Percentiles rank a stretch among this genome's conserved stretches.
These are phyloP conservation scores for Crambe crambe DNA, from an alignment of 37 sponge, comb jelly and placozoan genomes.

Conservation along the genomic window DNA sequence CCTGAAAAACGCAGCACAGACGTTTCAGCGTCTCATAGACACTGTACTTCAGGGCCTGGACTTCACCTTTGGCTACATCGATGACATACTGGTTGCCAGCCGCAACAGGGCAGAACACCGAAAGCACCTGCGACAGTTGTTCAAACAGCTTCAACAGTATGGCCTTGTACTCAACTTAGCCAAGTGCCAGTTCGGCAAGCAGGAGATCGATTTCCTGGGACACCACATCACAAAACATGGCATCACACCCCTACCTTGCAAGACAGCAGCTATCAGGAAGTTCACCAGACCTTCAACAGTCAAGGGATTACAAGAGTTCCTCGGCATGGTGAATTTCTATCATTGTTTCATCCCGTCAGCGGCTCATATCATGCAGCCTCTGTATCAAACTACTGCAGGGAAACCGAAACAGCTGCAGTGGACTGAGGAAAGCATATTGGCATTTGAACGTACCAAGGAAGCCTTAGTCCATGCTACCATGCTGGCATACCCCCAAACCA, in stretches of 20 bases:
- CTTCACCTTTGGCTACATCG: slow-evolving; percentile 24
- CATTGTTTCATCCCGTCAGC: neutral
- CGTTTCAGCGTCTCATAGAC: neutral
- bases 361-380: neutral
- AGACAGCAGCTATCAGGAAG: neutral
- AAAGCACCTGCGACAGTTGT: neutral
- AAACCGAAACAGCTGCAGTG: slow-evolving; percentile 12
- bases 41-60: neutral
- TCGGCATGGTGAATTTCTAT: slow-evolving; percentile 33
- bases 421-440: neutral
- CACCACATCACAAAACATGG: neutral
- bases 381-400: neutral
- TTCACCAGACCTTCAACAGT: neutral
- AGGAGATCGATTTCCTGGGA: neutral
- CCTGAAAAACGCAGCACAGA: no score
- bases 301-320: neutral
- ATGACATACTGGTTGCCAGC: slow-evolving; percentile 55
- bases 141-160: neutral
- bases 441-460: neutral
- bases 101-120: slow-evolving; percentile 32
- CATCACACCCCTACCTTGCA: slow-evolving; percentile 26
- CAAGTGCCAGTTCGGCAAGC: slow-evolving; percentile 28
- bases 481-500: neutral
- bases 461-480: neutral
- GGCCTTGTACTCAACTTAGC: slow-evolving; percentile 15